Conservation (phyloP, 2,888 invertebrate genomes). For the Polyommatus iphigenia region DNA sequence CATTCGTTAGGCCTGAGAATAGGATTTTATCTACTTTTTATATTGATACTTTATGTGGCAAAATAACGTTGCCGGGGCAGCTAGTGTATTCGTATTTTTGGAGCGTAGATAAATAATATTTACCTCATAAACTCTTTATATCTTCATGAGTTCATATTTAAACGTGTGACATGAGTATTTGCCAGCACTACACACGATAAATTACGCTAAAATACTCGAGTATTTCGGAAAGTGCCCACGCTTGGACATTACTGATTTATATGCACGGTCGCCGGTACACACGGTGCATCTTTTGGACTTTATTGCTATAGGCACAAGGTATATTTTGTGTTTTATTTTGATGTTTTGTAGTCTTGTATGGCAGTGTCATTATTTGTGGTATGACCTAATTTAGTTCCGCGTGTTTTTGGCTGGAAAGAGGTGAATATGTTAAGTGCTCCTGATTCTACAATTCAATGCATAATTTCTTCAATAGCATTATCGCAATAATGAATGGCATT, state of each 20-base stretch:
- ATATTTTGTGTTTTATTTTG: too few species aligned
- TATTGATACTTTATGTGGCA: too few species aligned
- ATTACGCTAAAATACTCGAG: constrained; percentile 1
- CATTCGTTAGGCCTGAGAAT: too few species aligned
- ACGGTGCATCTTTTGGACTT: neutral
- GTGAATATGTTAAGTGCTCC: neutral
- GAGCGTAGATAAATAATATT: too few species aligned
- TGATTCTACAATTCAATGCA: neutral
- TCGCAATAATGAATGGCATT: too few species aligned
- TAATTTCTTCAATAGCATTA: too few species aligned
- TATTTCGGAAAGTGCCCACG: constrained; percentile 10
- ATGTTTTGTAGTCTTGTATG: neutral
- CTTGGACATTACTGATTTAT: neutral
- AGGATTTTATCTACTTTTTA: too few species aligned
- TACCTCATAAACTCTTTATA: too few species aligned
- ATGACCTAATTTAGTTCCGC: neutral
- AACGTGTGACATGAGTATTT: neutral
- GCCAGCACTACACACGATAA: neutral
- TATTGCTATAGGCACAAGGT: too few species aligned
- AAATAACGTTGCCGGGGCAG: too few species aligned
- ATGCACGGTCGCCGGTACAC: neutral
- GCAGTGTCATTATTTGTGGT: neutral
- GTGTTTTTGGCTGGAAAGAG: neutral
- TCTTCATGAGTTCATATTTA: neutral
- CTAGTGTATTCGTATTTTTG: too few species aligned